These are phyloP conservation scores for Paedocypris micromegethes DNA, from an alignment of 2,797 vertebrate species.

Conservation along the genomic window DNA sequence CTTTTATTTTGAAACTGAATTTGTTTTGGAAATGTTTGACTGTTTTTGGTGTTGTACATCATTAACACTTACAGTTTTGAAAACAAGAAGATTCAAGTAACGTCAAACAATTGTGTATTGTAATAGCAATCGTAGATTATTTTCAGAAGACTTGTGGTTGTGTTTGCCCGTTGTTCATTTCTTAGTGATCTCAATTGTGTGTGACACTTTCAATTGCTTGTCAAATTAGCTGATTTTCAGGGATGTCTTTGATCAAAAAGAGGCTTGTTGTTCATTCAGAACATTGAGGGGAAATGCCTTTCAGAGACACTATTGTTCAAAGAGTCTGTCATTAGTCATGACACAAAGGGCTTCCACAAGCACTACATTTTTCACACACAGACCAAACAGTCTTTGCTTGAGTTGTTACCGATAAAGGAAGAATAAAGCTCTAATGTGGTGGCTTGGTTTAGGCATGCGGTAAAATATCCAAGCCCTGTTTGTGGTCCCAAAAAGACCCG, in stretches of 20 bases:
- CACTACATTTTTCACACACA: slow-evolving; percentile 17
- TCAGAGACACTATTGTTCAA: slow-evolving; percentile 25
- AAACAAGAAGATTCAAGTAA: no score
- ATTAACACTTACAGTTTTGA: no score
- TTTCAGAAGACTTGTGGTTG: slow-evolving; percentile 32
- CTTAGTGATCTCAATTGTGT: slow-evolving; percentile 17
- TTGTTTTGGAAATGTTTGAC: no score
- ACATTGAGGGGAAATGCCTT: slow-evolving; percentile 5
- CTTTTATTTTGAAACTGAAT: no score
- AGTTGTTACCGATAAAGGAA: slow-evolving; percentile 27
- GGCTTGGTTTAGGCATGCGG: slow-evolving; percentile 34
- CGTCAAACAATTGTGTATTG: no score
- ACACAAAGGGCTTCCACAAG: slow-evolving; percentile 26
- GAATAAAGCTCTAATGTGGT: slow-evolving; percentile 31
- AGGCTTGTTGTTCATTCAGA: slow-evolving; percentile 10
- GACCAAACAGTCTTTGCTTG: slow-evolving; percentile 12
- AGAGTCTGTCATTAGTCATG: slow-evolving; percentile 21
- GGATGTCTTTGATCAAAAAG: slow-evolving; percentile 20
- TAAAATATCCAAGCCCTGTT: slow-evolving; percentile 22
- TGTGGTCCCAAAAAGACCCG: slow-evolving; percentile 13
- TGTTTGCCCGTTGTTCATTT: slow-evolving; percentile 17
- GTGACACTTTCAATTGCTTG: slow-evolving; percentile 13
- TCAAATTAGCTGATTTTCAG: slow-evolving; percentile 18
- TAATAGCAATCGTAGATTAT: slow-evolving; percentile 12
- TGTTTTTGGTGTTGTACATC: no score